Base-by-base conservation (phyloP, 1,140 invertebrate genomes). In the Formica selysi region DNA sequence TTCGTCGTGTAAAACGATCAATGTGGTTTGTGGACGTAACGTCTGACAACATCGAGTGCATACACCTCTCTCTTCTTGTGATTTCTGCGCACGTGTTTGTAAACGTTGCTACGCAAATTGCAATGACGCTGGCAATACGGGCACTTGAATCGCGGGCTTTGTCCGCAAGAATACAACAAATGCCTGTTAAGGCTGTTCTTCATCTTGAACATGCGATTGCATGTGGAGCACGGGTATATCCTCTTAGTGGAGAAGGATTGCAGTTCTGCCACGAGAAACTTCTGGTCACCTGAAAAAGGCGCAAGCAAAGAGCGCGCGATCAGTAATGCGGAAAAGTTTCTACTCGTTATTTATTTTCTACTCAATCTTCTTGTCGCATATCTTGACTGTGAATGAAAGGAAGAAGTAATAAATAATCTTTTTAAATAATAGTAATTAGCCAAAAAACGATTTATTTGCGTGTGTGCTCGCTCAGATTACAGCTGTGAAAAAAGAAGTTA, bases 41-140 rank as follows among this genome's bases (percentile, higher is more conserved):
- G 54, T 26, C 22, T 70, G 54, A 87, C 22, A 2, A 85, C 65
- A 19, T 85, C 80, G 62, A 87, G 48, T 16, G 80, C 22, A 16
- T 36, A 54, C 7, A 76, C 86, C 26, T 91, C 79, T 22, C 48
- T 64, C n/a, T 59, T 76, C 44, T 89, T 78, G 71, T 92, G 92
- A 7, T 59, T 88, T 22, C 29, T 85, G n/a, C 89, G 61, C 1
- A 92, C 74, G 76, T 94, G 93, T 19, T 62, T 80, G 36, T 91
- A 90, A 7, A 95, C 84, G 68, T 94, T 92, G 19, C 86, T 85
- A 36, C 91, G 91, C 22, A 91, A 89, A 65, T 93, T 93, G 48
- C 90, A 88, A 11, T 88, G 87, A 54, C 92, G 91, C 16, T 96
- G 96, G 93, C 97, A 97, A 94, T 97, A 97, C 13, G 96, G 96